Evolutionary conservation across 1,140 invertebrate genomes (phyloP).

Genomic region (Elymnias hypermnestra): DNA sequence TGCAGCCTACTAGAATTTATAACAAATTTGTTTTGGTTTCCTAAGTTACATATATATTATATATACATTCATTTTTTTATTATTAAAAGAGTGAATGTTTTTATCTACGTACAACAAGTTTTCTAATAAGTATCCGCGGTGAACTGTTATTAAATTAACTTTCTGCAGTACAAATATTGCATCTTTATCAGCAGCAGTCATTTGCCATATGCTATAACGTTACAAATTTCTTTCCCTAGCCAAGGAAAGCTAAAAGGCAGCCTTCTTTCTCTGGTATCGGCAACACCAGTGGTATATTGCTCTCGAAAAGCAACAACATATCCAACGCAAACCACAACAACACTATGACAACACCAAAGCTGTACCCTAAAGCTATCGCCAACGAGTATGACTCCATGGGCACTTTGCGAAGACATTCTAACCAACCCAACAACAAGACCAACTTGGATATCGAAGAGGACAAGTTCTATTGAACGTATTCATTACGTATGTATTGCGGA

Average conservation of each 20-base stretch:
- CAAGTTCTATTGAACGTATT: conserved; percentile 61
- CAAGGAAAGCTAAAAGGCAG: conserved; percentile 75
- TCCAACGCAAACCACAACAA: conserved; percentile 77
- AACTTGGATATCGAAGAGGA: conserved; percentile 70
- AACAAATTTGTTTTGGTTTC: too few relatives aligned
- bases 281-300: conserved; percentile 75
- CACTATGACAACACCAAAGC: conserved; percentile 75
- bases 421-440: conserved; percentile 61
- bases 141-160: too few relatives aligned
- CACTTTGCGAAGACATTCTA: conserved; percentile 86
- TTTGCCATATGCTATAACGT: too few relatives aligned
- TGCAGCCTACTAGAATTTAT: too few relatives aligned
- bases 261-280: conserved; percentile 76
- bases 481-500: neutral
- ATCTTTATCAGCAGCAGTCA: too few relatives aligned
- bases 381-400: conserved; percentile 85
- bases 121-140: too few relatives aligned
- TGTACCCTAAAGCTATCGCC: conserved; percentile 81
- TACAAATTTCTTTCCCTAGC: conserved; percentile 48
- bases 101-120: too few relatives aligned
- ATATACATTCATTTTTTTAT: too few relatives aligned
- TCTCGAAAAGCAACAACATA: conserved; percentile 79
- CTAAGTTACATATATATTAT: too few relatives aligned
- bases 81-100: too few relatives aligned
- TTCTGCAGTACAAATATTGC: too few relatives aligned